Base-by-base conservation (phyloP, 2,113 vertebrate genomes). In the Bettongia penicillata region DNA sequence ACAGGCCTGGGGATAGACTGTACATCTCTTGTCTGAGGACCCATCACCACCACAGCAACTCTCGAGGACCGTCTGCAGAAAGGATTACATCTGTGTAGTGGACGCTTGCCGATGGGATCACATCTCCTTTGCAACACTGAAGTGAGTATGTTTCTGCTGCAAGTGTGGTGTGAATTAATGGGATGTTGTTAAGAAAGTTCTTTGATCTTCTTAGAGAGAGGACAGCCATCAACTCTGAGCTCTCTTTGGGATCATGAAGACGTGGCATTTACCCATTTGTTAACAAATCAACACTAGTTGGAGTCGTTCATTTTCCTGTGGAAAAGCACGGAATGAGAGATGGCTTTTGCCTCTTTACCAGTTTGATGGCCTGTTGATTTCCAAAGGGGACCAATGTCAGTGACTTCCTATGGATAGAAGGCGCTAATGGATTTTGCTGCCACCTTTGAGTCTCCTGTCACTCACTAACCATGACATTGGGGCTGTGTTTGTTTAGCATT, bases 361-460 rank as follows among this genome's bases (percentile, higher is more conserved):
- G 93, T 37, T 51, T 61, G 96, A 97, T 97, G 90, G 93, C 28
- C 50, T 94, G 91, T 95, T 98, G 96, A 47, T 97, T 97, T 97
- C 96, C 95, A 97, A 98, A 98, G 97, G 95, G 94, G 91, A 57
- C 1, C 1, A 37, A 97, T 97, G 97, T 98, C 95, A 98, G 95
- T 98, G 98, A 97, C 95, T 98, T 98, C 77, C 51, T 96, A 97
- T 93, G 91, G 95, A 97, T 97, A 97, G 93, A 97, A 98, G 93
- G 55, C 94, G 97, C 95, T 98, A 98, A 98, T 98, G 98, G 97
- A 98, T 98, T 98, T 98, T 98, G 94, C 92, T 98, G 94, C 94
- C 97, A 98, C 96, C 95, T 98, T 95, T 98, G 97, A 98, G 91
- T 97, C 90, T 97, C 95, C 94, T 97, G 96, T 92, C 97, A 95